Evolutionary conservation across 2,113 vertebrate genomes (phyloP).

Genomic region (Peromyscus californicus): DNA sequence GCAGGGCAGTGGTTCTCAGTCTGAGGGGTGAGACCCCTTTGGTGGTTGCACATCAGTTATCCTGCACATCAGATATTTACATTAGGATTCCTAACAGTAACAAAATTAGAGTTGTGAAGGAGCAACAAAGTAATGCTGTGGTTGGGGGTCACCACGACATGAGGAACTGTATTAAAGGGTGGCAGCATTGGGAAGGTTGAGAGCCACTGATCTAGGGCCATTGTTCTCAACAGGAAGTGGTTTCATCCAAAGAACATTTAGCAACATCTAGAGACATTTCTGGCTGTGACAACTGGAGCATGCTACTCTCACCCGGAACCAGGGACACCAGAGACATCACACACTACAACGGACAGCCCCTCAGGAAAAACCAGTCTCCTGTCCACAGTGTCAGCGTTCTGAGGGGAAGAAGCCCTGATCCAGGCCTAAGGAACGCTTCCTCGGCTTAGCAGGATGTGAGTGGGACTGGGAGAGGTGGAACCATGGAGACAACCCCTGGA

Average conservation of each 20-base stretch:
- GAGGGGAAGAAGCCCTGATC: background rate
- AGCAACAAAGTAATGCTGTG: too few species aligned
- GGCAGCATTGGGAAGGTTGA: background rate
- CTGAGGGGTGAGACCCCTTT: background rate
- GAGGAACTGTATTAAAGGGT: background rate
- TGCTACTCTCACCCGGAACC: background rate
- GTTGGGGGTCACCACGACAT: background rate
- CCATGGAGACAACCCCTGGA: background rate
- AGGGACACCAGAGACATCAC: background rate
- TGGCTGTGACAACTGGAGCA: background rate
- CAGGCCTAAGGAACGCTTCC: background rate
- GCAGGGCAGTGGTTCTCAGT: background rate
- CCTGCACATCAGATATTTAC: background rate
- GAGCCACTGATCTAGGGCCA: background rate
- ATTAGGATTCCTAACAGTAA: background rate
- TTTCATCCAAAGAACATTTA: background rate
- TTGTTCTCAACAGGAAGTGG: background rate
- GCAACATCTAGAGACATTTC: slow-evolving; percentile 4
- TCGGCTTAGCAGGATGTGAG: background rate
- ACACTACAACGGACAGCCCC: background rate
- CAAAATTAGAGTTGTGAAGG: too few species aligned
- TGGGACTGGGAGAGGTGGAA: background rate
- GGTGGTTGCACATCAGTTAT: background rate
- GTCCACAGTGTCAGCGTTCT: background rate
- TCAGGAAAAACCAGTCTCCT: background rate